Evolutionary conservation across 2,888 invertebrate genomes (phyloP).

Genomic region (Eucriotettix oculatus): DNA sequence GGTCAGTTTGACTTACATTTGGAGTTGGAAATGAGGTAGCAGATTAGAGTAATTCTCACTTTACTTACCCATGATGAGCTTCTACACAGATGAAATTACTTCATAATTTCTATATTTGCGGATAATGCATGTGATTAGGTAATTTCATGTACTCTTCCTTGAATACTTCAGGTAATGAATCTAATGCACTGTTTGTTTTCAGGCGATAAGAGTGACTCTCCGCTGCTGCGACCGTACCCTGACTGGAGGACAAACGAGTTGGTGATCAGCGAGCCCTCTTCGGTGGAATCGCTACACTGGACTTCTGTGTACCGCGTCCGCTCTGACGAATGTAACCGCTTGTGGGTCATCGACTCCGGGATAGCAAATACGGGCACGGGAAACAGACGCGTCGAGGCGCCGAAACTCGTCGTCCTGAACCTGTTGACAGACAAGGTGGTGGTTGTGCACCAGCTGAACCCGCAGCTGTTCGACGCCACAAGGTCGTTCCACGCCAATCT

Average conservation of each 20-base stretch:
- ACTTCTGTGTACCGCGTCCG: slow-evolving; percentile 50
- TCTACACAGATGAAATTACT: too few species aligned
- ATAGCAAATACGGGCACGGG: slow-evolving; percentile 46
- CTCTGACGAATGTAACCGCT: slow-evolving; percentile 53
- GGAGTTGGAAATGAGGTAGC: too few species aligned
- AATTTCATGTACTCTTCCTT: too few species aligned
- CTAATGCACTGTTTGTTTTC: neutral
- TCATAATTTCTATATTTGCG: too few species aligned
- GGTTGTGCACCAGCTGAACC: too few species aligned
- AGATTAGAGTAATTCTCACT: too few species aligned
- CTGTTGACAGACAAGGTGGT: slow-evolving; percentile 52
- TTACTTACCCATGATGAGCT: too few species aligned
- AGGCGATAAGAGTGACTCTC: neutral
- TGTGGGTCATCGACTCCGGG: slow-evolving; percentile 70
- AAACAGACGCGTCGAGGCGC: too few species aligned
- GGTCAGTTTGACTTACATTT: too few species aligned
- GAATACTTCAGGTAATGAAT: too few species aligned
- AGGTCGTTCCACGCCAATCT: slow-evolving; percentile 66
- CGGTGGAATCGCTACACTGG: slow-evolving; percentile 3
- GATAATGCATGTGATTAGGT: too few species aligned
- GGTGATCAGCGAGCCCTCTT: slow-evolving; percentile 32
- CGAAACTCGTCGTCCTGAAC: slow-evolving; percentile 46
- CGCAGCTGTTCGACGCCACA: too few species aligned
- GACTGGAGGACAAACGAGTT: slow-evolving; percentile 62
- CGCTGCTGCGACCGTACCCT: slow-evolving; percentile 50